phyloP scores from a whole-genome alignment of 2,113 vertebrate species.

The Leucopsar rothschildi region DNA sequence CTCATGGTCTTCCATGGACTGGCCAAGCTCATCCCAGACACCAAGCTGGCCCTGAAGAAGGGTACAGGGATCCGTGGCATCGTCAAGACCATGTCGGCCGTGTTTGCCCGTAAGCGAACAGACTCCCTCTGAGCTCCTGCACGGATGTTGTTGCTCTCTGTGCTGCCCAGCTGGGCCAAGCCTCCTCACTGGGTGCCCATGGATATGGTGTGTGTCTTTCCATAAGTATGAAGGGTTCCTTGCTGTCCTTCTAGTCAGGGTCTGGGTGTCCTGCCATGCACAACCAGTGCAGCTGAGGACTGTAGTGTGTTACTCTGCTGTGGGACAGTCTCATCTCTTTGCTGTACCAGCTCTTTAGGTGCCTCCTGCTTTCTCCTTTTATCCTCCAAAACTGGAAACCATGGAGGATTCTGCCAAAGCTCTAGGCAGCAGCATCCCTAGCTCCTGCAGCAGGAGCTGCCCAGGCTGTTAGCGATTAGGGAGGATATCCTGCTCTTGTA shows the following conservation, averaged over 20 bases:
- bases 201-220: neutral
- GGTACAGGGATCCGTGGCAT: slow-evolving; percentile 79
- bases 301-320: neutral
- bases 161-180: neutral
- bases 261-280: neutral
- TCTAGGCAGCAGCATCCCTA: neutral
- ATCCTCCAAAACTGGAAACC: neutral
- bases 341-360: neutral
- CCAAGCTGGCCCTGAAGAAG: slow-evolving; percentile 71
- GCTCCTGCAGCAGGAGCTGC: neutral
- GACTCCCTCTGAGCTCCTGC: slow-evolving; percentile 75
- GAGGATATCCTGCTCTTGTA: neutral
- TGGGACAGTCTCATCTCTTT: neutral
- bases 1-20: slow-evolving; percentile 81
- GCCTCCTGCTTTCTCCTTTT: neutral
- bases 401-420: neutral
- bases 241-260: neutral
- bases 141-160: neutral
- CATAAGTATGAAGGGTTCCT: neutral
- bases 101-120: slow-evolving; percentile 79
- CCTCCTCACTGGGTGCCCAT: neutral
- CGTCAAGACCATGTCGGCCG: slow-evolving; percentile 82
- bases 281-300: neutral
- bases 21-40: slow-evolving; percentile 74
- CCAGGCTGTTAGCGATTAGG: neutral